Conservation (phyloP, 2,888 invertebrate genomes). For the Papilio demoleus region DNA sequence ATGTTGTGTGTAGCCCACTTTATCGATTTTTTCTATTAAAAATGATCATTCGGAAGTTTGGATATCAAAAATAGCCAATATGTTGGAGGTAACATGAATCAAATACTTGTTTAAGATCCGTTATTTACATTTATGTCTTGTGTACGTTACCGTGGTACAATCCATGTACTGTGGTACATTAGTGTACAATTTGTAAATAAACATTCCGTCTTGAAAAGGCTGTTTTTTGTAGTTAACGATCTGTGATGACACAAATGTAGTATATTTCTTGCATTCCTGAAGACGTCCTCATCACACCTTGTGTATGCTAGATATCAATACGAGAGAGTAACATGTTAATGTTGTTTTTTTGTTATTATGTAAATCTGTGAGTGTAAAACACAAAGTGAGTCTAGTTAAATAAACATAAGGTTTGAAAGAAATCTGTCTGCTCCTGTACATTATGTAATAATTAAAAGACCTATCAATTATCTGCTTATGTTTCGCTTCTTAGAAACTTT, state of each 20-base stretch:
- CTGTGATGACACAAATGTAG: slow-evolving; percentile 19
- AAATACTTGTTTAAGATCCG: slow-evolving; percentile 3
- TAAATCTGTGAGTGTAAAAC: neutral
- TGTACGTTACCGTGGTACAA: neutral
- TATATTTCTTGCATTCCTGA: neutral
- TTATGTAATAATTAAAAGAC: slow-evolving; percentile 2
- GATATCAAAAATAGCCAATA: neutral
- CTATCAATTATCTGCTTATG: slow-evolving; percentile 12
- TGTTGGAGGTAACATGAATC: neutral
- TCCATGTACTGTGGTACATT: neutral
- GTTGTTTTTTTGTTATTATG: neutral
- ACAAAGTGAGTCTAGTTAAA: neutral
- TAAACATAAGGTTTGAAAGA: slow-evolving; percentile 2
- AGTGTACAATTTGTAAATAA: slow-evolving; percentile 6
- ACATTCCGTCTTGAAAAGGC: slow-evolving; percentile 39
- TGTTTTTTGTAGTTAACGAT: slow-evolving; percentile 27
- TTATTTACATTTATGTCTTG: slow-evolving; percentile 9
- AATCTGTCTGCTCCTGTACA: slow-evolving; percentile 9
- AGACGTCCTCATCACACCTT: slow-evolving; percentile 19
- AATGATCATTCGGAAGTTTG: neutral
- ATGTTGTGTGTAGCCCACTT: neutral
- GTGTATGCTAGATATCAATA: slow-evolving; percentile 6
- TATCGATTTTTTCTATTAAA: neutral
- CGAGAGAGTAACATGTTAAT: neutral
- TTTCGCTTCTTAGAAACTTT: slow-evolving; percentile 27